Conservation (phyloP, 2,797 vertebrate genomes). For the Pteropus rufus region DNA sequence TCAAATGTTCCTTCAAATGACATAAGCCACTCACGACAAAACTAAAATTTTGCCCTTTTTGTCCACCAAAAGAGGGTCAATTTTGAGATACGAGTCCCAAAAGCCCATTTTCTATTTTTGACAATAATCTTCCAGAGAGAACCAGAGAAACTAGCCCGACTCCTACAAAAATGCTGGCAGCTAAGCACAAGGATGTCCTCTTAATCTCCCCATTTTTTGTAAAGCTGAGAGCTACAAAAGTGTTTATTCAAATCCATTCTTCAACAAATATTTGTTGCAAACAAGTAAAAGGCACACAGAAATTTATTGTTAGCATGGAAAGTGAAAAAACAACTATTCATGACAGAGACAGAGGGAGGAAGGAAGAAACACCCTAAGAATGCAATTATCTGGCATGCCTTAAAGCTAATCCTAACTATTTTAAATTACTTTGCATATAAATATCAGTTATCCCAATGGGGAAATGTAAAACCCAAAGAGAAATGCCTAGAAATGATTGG, state of each 20-base stretch:
- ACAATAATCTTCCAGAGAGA: not conserved
- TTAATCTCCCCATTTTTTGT: not conserved
- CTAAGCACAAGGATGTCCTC: not conserved
- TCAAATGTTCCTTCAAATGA: not conserved
- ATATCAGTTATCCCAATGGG: slow-evolving; percentile 34
- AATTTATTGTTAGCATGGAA: not conserved
- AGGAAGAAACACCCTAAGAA: not conserved
- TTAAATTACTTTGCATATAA: slow-evolving; percentile 50
- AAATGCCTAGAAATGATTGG: not conserved
- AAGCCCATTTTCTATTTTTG: not conserved
- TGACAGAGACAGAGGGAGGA: not conserved
- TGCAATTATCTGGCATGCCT: slow-evolving; percentile 35
- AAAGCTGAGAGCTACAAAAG: not conserved
- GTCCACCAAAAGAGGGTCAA: not conserved
- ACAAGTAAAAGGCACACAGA: not conserved
- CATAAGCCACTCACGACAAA: not conserved
- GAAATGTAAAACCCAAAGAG: slow-evolving; percentile 32
- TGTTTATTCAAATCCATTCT: slow-evolving; percentile 11
- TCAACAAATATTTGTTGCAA: slow-evolving; percentile 42
- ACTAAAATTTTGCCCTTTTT: not conserved
- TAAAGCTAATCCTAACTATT: slow-evolving; percentile 43
- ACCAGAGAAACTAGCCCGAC: not conserved
- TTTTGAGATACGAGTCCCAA: not conserved
- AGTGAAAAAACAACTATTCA: not conserved
- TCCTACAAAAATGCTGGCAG: not conserved